phyloP scores from a whole-genome alignment of 2,888 invertebrate species.

The Lithosia quadra region DNA sequence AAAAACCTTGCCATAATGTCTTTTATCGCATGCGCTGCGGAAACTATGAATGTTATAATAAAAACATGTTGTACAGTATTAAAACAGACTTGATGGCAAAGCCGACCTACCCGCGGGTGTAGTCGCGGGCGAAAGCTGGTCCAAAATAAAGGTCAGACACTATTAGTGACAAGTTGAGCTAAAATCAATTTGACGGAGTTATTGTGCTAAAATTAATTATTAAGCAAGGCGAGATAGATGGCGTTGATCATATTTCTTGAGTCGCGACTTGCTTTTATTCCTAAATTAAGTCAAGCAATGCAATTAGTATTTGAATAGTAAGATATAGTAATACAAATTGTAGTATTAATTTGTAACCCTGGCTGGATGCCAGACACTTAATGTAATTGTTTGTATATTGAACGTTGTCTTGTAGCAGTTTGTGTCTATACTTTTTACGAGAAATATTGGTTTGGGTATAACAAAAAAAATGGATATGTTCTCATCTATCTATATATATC shows the following conservation, averaged over 20 bases:
- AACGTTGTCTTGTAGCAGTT: constrained; percentile 38
- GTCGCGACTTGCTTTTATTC: not conserved
- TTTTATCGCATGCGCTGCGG: too few relatives aligned
- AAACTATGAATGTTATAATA: too few relatives aligned
- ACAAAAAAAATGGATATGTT: constrained; percentile 20
- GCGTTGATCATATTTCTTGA: not conserved
- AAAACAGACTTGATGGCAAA: too few relatives aligned
- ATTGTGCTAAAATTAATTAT: not conserved
- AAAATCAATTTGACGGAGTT: not conserved
- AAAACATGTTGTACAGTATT: too few relatives aligned
- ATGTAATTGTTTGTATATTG: constrained; percentile 62
- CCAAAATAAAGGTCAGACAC: not conserved
- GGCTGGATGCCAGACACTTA: constrained; percentile 57
- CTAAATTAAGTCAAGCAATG: constrained; percentile 11
- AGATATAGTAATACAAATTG: constrained; percentile 52
- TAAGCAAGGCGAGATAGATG: not conserved
- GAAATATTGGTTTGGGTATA: constrained; percentile 22
- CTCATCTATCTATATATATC: too few relatives aligned
- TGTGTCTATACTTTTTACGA: constrained; percentile 36
- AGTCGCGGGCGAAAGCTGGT: too few relatives aligned
- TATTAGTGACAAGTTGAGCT: not conserved
- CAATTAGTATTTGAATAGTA: constrained; percentile 32
- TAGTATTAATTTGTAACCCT: constrained; percentile 37
- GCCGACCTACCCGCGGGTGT: too few relatives aligned
- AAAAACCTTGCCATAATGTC: too few relatives aligned